These are phyloP conservation scores for Zosterops hypoxanthus DNA, from an alignment of 2,113 vertebrate species.

Conservation along the genomic window DNA sequence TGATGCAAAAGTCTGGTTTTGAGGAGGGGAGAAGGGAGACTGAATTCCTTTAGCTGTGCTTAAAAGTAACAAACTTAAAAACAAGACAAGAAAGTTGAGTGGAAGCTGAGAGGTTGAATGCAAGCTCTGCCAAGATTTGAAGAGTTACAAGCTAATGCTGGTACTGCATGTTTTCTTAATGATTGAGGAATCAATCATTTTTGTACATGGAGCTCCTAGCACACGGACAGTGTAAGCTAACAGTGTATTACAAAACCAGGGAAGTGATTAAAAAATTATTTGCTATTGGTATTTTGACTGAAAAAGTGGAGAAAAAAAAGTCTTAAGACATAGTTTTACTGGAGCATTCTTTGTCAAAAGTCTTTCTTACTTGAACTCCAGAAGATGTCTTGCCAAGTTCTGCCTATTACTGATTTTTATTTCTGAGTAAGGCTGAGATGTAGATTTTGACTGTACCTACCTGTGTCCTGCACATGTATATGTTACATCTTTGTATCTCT, in stretches of 20 bases:
- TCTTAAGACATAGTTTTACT: neutral
- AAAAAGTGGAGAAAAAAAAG: neutral
- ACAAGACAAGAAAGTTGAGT: constrained; percentile 37
- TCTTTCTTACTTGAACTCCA: neutral
- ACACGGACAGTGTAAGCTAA: neutral
- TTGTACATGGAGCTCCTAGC: neutral
- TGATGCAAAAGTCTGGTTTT: constrained; percentile 37
- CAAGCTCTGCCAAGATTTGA: constrained; percentile 40
- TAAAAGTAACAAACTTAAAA: constrained; percentile 41
- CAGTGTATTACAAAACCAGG: neutral
- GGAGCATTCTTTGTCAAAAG: neutral
- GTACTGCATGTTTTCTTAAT: constrained; percentile 38
- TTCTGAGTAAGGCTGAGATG: neutral
- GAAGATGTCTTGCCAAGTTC: neutral
- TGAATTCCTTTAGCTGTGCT: neutral
- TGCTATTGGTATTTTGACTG: neutral
- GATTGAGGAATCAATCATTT: neutral
- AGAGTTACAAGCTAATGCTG: constrained; percentile 39
- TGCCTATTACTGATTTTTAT: neutral
- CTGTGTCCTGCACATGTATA: neutral
- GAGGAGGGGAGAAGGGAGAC: neutral
- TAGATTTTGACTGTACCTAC: neutral
- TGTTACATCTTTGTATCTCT: neutral
- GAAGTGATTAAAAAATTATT: neutral
- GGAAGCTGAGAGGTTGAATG: constrained; percentile 37